Conservation (phyloP, 1,140 invertebrate genomes). For the Nasonia giraulti region DNA sequence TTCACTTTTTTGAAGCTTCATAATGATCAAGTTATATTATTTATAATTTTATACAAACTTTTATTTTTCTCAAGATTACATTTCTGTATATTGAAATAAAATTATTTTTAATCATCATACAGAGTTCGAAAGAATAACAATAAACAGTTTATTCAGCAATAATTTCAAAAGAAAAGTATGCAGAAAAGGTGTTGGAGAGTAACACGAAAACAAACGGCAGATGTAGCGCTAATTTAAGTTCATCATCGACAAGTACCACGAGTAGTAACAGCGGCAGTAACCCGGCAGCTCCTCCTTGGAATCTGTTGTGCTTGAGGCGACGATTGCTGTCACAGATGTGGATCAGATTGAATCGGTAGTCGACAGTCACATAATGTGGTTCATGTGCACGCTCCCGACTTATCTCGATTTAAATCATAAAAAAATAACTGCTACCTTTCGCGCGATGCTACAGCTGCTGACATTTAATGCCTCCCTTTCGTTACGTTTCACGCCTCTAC, state of each 20-base stretch:
- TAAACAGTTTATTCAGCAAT: background rate
- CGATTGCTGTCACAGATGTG: conserved; percentile 57
- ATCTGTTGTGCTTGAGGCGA: conserved; percentile 52
- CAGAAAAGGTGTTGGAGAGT: background rate
- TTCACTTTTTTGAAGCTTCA: no score
- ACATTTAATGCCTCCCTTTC: conserved; percentile 55
- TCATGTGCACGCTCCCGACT: conserved; percentile 53
- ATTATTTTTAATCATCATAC: no score
- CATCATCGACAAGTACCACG: background rate
- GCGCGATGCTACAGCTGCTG: conserved; percentile 49
- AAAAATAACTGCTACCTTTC: conserved; percentile 60
- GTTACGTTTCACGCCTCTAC: conserved; percentile 52
- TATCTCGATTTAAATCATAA: conserved; percentile 63
- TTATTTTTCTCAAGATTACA: no score
- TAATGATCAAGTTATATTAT: no score
- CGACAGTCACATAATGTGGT: conserved; percentile 62
- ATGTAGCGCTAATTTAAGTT: background rate
- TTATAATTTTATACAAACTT: no score
- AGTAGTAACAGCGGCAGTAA: background rate
- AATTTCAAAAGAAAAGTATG: background rate
- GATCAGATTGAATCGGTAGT: conserved; percentile 70
- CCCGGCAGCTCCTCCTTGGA: conserved; percentile 10
- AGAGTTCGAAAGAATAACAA: background rate
- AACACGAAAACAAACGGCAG: background rate
- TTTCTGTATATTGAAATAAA: no score